Percentiles rank a stretch among this genome's conserved stretches.
Evolutionary conservation across 2,113 vertebrate species (phyloP).

Genomic region (Hucho hucho): DNA sequence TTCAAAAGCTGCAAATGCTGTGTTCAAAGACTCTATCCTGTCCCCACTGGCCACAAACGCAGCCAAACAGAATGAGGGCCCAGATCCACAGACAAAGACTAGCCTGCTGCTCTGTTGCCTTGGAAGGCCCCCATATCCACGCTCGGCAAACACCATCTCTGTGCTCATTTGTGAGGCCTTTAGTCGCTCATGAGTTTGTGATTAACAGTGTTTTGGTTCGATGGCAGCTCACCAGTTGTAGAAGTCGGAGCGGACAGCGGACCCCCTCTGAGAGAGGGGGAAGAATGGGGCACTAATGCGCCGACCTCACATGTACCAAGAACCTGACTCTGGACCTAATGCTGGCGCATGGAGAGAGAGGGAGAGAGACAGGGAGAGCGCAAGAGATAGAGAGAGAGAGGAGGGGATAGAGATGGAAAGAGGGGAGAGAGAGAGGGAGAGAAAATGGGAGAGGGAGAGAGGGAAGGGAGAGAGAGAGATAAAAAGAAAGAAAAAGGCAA

Average conservation of each 20-base stretch:
- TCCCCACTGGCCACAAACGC: conserved; percentile 53
- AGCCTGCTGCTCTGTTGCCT: conserved; percentile 51
- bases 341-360: conserved; percentile 17
- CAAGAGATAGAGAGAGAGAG: not conserved
- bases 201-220: conserved; percentile 67
- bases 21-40: conserved; percentile 62
- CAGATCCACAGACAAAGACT: conserved; percentile 61
- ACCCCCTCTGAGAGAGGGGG: conserved; percentile 61
- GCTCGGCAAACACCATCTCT: conserved; percentile 59
- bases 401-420: no score
- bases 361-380: not conserved
- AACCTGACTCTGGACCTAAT: conserved; percentile 21
- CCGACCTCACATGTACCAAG: conserved; percentile 65
- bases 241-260: conserved; percentile 59
- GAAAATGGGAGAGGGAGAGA: not conserved
- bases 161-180: conserved; percentile 63
- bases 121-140: conserved; percentile 38
- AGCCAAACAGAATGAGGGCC: conserved; percentile 32
- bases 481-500: not conserved
- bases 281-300: conserved; percentile 60
- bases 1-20: conserved; percentile 64
- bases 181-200: conserved; percentile 63
- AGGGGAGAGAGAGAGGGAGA: not conserved
- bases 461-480: not conserved
- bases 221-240: conserved; percentile 70